Percentiles rank a stretch among this genome's conserved stretches.
Evolutionary conservation across 2,113 vertebrate species (phyloP).

Genomic region (Pteronura brasiliensis): DNA sequence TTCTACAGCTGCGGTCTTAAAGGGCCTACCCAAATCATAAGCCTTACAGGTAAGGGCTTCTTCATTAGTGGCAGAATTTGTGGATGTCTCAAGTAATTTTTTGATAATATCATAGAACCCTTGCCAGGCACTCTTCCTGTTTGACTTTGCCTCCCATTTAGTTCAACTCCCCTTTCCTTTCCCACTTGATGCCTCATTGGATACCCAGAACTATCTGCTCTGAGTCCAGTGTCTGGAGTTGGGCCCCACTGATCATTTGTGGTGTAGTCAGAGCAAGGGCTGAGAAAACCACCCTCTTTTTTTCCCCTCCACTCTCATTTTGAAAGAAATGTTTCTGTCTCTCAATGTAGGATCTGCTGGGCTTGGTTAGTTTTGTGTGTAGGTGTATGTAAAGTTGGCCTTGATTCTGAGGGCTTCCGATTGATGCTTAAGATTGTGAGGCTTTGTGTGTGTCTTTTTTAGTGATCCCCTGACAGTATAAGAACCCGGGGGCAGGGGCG

Average conservation of each 20-base stretch:
- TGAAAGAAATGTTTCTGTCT: background rate
- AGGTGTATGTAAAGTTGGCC: background rate
- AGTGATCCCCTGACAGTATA: background rate
- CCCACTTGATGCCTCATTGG: background rate
- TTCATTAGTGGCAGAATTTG: slow-evolving; percentile 23
- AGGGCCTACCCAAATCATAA: background rate
- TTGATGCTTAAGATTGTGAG: background rate
- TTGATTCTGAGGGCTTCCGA: slow-evolving; percentile 13
- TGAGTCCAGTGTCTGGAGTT: background rate
- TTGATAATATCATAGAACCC: background rate
- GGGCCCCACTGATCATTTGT: background rate
- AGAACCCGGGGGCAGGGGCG: background rate
- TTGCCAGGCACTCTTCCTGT: background rate
- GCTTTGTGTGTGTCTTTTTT: background rate
- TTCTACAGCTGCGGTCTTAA: slow-evolving; percentile 28
- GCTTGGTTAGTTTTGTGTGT: background rate
- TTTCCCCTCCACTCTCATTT: background rate
- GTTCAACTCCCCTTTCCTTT: background rate
- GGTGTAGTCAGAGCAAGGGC: background rate
- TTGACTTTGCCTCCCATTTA: background rate
- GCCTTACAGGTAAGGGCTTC: slow-evolving; percentile 43
- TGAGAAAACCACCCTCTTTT: background rate
- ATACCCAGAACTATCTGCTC: background rate
- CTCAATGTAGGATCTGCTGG: background rate
- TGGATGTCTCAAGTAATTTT: background rate